Evolutionary conservation across 2,888 invertebrate species (phyloP).

Genomic region (Melipona bicolor): DNA sequence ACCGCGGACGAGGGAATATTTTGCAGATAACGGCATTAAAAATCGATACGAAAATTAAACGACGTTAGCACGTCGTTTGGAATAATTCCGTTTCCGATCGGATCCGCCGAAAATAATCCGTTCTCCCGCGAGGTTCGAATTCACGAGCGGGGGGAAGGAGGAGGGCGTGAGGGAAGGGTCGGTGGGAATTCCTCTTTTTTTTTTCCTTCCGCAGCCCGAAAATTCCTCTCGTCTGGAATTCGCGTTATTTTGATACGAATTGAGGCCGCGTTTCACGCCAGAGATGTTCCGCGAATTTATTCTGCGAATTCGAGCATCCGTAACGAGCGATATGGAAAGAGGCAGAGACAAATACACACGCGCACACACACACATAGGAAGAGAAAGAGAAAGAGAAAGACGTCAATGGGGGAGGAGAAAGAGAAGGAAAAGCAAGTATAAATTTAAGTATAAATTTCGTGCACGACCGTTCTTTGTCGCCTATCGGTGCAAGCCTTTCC

Average conservation of each 20-base stretch:
- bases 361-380: neutral
- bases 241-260: constrained; percentile 53
- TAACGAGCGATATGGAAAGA: constrained; percentile 21
- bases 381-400: neutral
- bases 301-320: constrained; percentile 26
- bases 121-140: neutral
- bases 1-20: neutral
- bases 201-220: neutral
- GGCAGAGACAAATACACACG: neutral
- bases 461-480: constrained; percentile 32
- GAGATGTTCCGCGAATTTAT: constrained; percentile 48
- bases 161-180: no score
- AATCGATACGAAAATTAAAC: constrained; percentile 11
- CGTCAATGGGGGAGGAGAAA: no score
- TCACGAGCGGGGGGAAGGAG: no score
- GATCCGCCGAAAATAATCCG: neutral
- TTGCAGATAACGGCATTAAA: neutral
- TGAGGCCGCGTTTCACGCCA: constrained; percentile 44
- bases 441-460: constrained; percentile 45
- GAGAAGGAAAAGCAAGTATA: no score
- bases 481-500: neutral
- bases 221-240: constrained; percentile 15
- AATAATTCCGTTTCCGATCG: constrained; percentile 6
- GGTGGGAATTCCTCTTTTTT: neutral
- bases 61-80: constrained; percentile 7